Evolutionary conservation across 1,140 invertebrate genomes (phyloP), one percentile per base, ranked within the genome.

Genomic region (Probaryconus sp.): DNA sequence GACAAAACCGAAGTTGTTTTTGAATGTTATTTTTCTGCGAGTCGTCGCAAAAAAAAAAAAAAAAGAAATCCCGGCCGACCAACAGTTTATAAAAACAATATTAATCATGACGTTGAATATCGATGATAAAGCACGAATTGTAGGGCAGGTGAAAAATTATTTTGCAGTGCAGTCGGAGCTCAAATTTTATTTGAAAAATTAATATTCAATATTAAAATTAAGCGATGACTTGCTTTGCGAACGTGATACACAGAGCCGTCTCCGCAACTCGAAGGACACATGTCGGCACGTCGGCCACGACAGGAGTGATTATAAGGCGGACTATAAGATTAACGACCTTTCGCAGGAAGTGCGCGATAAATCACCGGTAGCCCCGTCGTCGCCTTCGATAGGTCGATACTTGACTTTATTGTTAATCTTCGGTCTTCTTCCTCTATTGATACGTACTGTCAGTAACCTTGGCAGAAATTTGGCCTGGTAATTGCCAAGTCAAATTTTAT

Each of bases 121-220:
- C 7, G 17, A n/a, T n/a, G n/a, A n/a, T n/a, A n/a, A n/a, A n/a
- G n/a, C n/a, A n/a, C n/a, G n/a, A n/a, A n/a, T n/a, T n/a, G n/a
- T n/a, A n/a, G 13, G 1, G 9, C n/a, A 28, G 18, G 45, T 48
- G 24, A 63, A 63, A 56, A 71, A 70, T 60, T 42, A 50, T 18
- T 31, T 30, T 18, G 5, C 13, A 5, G 16, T 16, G 2, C 7
- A 3, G 21, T 24, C 21, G 3, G 7, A 7, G 21, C 7, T 24
- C 3, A 45, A 40, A 71, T 67, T 76, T 76, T 63, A 71, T 76
- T 67, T 68, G 37, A 13, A 5, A 67, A 67, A 76, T 76, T 61
- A 76, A 76, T 76, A 76, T 76, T 70, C 73, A 76, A 63, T 70
- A 76, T 76, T 76, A 26, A 76, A 76, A 70, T 67, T 48, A 18